Evolutionary conservation across 2,888 invertebrate genomes (phyloP).

Genomic region (Synergus japonicus): DNA sequence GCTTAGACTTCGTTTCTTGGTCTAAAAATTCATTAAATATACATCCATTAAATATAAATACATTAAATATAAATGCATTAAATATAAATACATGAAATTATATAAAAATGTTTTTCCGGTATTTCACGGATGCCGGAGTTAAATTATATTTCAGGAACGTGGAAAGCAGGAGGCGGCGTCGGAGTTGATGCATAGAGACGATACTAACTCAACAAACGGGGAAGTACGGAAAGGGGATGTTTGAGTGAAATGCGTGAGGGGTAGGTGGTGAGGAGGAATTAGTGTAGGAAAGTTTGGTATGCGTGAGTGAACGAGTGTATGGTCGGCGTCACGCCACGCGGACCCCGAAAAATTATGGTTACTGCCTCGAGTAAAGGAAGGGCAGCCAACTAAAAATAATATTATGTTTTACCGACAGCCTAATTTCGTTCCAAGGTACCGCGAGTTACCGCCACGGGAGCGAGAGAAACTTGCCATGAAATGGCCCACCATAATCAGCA

Average conservation of each 20-base stretch:
- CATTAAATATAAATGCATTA: too few relatives aligned
- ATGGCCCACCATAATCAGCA: conserved; percentile 54
- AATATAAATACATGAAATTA: too few relatives aligned
- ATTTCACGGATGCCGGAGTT: conserved; percentile 36
- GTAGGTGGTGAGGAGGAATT: conserved; percentile 54
- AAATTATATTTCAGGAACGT: conserved; percentile 43
- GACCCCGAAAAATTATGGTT: conserved; percentile 73
- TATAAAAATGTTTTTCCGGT: neutral
- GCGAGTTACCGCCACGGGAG: conserved; percentile 43
- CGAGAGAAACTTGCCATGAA: conserved; percentile 31
- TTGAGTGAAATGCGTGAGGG: conserved; percentile 54
- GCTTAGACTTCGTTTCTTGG: neutral
- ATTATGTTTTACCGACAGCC: conserved; percentile 69
- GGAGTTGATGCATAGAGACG: conserved; percentile 54
- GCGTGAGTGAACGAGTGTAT: conserved; percentile 71
- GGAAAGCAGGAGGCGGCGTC: conserved; percentile 46
- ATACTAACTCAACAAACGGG: conserved; percentile 46
- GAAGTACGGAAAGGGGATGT: conserved; percentile 49
- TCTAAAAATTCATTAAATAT: neutral
- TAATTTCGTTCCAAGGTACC: conserved; percentile 68
- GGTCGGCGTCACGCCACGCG: conserved; percentile 73
- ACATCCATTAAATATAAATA: neutral
- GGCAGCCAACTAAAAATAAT: conserved; percentile 70
- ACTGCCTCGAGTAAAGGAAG: conserved; percentile 67
- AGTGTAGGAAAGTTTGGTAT: conserved; percentile 67